A percentile compares a stretch with the other conserved stretches of the same genome.
phyloP scores from a whole-genome alignment of 2,888 invertebrate genomes.

The Stenotaenia linearis region DNA sequence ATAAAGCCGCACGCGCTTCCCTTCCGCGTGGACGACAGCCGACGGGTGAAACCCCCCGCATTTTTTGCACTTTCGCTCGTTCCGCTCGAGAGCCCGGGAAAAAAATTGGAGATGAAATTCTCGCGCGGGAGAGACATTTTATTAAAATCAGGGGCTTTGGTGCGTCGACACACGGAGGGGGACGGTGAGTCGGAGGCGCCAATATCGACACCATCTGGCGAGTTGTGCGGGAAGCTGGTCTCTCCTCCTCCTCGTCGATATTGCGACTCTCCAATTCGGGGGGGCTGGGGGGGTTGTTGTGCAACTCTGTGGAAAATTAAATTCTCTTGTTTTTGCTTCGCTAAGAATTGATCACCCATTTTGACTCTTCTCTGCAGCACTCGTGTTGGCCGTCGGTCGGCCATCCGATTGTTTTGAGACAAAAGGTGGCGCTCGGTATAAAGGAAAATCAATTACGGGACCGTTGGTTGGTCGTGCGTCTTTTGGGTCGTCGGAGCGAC shows the following conservation, averaged over 20 bases:
- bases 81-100: background rate
- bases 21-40: conserved; percentile 17
- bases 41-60: background rate
- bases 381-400: background rate
- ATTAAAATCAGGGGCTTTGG: conserved; percentile 26
- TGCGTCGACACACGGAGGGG: background rate
- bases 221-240: conserved; percentile 11
- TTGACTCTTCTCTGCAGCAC: background rate
- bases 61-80: background rate
- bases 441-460: conserved; percentile 29
- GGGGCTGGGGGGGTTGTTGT: conserved; percentile 3
- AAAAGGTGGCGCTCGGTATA: background rate
- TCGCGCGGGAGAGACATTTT: background rate
- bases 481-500: background rate
- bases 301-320: conserved; percentile 33
- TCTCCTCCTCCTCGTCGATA: background rate
- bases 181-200: background rate
- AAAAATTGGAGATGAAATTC: background rate
- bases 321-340: conserved; percentile 33
- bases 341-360: conserved; percentile 32
- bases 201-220: conserved; percentile 30
- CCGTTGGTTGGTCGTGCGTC: background rate
- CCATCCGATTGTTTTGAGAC: background rate
- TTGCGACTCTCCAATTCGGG: conserved; percentile 17
- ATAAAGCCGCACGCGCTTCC: conserved; percentile 24